These are phyloP conservation scores for Drosophila subsilvestris DNA, from an alignment of 2,888 invertebrate genomes.

Conservation along the genomic window DNA sequence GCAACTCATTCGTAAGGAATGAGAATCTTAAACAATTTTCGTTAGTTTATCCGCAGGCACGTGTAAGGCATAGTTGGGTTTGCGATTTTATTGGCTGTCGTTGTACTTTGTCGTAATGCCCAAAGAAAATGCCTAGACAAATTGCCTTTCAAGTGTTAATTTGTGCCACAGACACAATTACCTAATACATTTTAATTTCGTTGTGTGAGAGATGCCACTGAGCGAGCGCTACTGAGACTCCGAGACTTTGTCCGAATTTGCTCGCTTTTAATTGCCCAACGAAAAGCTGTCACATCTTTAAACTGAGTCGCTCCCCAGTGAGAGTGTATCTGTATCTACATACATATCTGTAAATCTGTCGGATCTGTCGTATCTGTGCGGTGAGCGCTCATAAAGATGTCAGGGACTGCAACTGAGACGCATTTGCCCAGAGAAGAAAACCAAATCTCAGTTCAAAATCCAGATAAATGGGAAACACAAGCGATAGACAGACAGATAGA, in stretches of 20 bases:
- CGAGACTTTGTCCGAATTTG: conserved; percentile 17
- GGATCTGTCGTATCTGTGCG: conserved; percentile 4
- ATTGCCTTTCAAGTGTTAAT: conserved; percentile 74
- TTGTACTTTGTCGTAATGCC: conserved; percentile 36
- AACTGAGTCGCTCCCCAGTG: conserved; percentile 20
- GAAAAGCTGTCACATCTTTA: conserved; percentile 27
- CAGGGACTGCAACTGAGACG: conserved; percentile 54
- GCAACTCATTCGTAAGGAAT: background rate
- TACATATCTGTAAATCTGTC: too few relatives aligned
- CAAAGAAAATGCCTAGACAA: conserved; percentile 61
- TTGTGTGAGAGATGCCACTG: conserved; percentile 49
- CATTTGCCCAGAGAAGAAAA: conserved; percentile 6
- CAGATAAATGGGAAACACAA: background rate
- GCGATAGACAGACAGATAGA: background rate
- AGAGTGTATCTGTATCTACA: background rate
- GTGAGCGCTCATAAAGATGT: conserved; percentile 53
- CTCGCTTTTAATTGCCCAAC: conserved; percentile 40
- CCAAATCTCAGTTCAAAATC: conserved; percentile 1
- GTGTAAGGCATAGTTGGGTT: conserved; percentile 14
- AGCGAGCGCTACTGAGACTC: conserved; percentile 26
- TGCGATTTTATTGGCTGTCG: conserved; percentile 13
- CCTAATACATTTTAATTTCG: conserved; percentile 76
- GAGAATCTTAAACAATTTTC: background rate
- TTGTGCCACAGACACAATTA: conserved; percentile 78
- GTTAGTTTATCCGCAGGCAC: background rate